Evolutionary conservation across 2,113 vertebrate genomes (phyloP), one percentile per base, ranked within the genome.

Genomic region (Myotis davidii): DNA sequence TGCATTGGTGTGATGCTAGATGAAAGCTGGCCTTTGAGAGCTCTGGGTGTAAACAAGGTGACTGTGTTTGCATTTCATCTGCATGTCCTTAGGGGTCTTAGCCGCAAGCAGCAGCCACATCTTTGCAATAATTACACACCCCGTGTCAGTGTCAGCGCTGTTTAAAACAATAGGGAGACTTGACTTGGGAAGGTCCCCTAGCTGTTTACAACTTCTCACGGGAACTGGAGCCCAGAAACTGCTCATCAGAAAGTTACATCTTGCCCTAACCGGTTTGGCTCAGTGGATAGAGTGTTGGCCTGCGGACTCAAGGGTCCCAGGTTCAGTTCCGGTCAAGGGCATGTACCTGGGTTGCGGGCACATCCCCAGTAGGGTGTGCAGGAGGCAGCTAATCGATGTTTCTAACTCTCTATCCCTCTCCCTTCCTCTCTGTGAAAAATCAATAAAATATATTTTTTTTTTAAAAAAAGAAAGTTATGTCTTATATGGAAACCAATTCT

Each of bases 1-100:
- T 32, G 81, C 21, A 1, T 13, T 3, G 4, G 72, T 6, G 6
- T 18, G 0, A 14, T 2, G 20, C 13, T 9, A 18, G 52, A 17
- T 48, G 82, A 34, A 59, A 88, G 59, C n/a, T 23, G 34, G 21
- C 37, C 42, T 4, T 85, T 2, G 5, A 37, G 81, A 23, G 25
- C 48, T 16, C n/a, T 17, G 9, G 23, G 59, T 61, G 1, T 50
- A 48, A 20, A 61, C 78, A 32, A 4, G 13, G 34, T 45, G 3
- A 9, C 37, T 16, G 1, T 37, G 34, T 32, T 69, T 67, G 3
- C 23, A 2, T 61, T 45, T 54, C 37, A 2, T 13, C 70, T 16
- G 1, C 25, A 1, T 16, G 2, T n/a, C 64, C 54, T 77, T 8
- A 12, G 59, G n/a, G 54, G 45, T 25, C 84, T 59, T 45, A 27